phyloP scores from a whole-genome alignment of 2,888 invertebrate genomes.

The Thysanoteuthis rhombus region DNA sequence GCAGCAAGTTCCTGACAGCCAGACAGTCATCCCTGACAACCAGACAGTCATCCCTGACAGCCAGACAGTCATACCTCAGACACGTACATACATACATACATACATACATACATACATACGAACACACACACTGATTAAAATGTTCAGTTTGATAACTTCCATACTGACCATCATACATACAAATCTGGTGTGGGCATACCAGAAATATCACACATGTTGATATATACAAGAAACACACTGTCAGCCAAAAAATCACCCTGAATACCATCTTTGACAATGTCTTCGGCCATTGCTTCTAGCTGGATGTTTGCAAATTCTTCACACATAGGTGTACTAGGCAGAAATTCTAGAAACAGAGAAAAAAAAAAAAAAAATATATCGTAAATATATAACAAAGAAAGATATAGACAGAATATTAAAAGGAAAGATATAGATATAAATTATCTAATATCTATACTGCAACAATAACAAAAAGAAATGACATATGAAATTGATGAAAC shows the following conservation, averaged over 20 bases:
- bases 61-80: too few species aligned
- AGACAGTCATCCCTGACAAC: too few species aligned
- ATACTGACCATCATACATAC: slow-evolving; percentile 33
- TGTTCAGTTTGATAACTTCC: neutral
- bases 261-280: slow-evolving; percentile 36
- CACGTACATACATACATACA: too few species aligned
- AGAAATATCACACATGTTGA: slow-evolving; percentile 42
- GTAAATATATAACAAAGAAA: neutral
- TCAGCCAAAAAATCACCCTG: slow-evolving; percentile 34
- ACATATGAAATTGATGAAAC: neutral
- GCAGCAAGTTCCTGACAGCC: too few species aligned
- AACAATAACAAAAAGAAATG: neutral
- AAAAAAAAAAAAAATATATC: neutral
- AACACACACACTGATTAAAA: too few species aligned
- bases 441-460: too few species aligned
- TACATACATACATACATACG: too few species aligned
- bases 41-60: too few species aligned
- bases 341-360: neutral
- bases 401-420: too few species aligned
- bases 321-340: neutral
- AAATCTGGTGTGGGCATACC: slow-evolving; percentile 41
- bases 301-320: slow-evolving; percentile 24
- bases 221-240: slow-evolving; percentile 39
- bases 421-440: too few species aligned
- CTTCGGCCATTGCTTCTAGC: slow-evolving; percentile 34